Base-by-base conservation (phyloP, 2,888 invertebrate genomes). In the Ceraclea dissimilis region DNA sequence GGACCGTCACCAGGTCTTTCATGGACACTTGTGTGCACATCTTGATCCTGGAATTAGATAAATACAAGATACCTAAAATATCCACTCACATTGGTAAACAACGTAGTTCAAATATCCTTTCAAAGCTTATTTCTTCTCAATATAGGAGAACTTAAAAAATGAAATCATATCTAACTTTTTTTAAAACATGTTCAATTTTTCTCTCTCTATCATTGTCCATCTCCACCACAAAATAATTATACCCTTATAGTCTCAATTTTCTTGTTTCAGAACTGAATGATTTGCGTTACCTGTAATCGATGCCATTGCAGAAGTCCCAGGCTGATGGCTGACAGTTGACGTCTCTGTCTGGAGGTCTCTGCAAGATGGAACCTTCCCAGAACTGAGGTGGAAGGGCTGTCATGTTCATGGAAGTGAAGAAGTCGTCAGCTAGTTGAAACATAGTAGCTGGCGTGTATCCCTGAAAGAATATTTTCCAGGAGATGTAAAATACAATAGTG, bases 251-350 rank as follows among this genome's bases (percentile, higher is more conserved):
- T n/a, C n/a, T n/a, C n/a, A n/a, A n/a, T n/a, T n/a, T n/a, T n/a
- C n/a, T n/a, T n/a, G n/a, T n/a, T n/a, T n/a, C n/a, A n/a, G n/a
- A n/a, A n/a, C n/a, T n/a, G 26, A 26, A 26, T 26, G 4, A 10
- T 26, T 26, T 26, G 19, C 18, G 20, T 46, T n/a, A 90, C 91
- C 92, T 82, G 68, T 86, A 94, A 67, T 95, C 94, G 61, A 88
- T 82, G 52, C 86, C 79, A 66, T 93, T 92, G 69, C 93, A 94
- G 71, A 94, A 94, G 72, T 94, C 93, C 90, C 94, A 94, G 0
- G 94, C 93, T 0, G 93, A 91, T 0, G 94, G 92, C 65, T 93
- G 91, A 69, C 95, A 95, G 52, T 91, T 81, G 1, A 90, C 79
- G 11, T 85, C 83, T 10, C 89, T 74, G 65, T 90, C 88, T 0